These are phyloP conservation scores for Diadumene lineata DNA, from an alignment of 92 coral and sea anemone genomes.

Conservation along the genomic window DNA sequence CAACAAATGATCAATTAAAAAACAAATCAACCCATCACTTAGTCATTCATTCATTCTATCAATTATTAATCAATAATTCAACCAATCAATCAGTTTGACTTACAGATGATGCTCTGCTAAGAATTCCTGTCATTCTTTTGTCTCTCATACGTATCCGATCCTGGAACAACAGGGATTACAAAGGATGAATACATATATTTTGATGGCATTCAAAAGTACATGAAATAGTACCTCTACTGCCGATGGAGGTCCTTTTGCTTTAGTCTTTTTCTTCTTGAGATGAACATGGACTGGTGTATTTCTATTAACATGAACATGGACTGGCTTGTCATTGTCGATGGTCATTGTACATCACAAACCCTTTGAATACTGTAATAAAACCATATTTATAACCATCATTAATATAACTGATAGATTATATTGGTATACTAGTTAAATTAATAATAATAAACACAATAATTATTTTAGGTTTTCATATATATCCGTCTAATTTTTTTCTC, in stretches of 20 bases:
- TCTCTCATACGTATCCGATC: conserved; percentile 73
- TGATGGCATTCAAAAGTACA: background rate
- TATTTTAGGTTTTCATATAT: too few species aligned
- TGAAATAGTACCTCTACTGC: conserved; percentile 72
- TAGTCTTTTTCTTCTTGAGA: conserved; percentile 90
- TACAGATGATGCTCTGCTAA: conserved; percentile 46
- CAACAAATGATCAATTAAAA: background rate
- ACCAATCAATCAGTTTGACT: background rate
- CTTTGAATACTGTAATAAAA: background rate
- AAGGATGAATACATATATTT: background rate
- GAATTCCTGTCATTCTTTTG: conserved; percentile 65
- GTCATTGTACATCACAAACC: conserved; percentile 44
- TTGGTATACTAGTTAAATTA: too few species aligned
- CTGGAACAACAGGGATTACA: too few species aligned
- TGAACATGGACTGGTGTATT: conserved; percentile 93
- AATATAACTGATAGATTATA: background rate
- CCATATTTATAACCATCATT: background rate
- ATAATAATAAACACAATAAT: too few species aligned
- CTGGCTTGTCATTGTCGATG: conserved; percentile 79
- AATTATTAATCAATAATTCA: background rate
- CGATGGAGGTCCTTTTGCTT: conserved; percentile 75
- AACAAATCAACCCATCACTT: background rate
- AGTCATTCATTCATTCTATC: background rate
- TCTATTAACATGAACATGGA: conserved; percentile 93
- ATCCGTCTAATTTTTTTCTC: too few species aligned